Conservation (phyloP, 37 sponge, comb jelly and placozoan species). For the Beroe ovata region DNA sequence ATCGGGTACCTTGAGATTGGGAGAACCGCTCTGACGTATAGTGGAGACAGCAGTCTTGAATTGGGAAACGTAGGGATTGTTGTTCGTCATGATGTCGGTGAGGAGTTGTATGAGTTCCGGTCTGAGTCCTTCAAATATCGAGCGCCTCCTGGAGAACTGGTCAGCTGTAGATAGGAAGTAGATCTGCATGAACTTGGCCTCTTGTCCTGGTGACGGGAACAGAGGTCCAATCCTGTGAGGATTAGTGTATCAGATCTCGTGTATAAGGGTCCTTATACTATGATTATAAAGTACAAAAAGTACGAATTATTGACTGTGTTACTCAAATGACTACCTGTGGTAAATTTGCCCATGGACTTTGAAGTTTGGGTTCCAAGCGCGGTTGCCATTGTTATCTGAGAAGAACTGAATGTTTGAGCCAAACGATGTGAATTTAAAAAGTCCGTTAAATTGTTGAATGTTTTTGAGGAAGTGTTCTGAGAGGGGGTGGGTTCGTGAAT, state of each 20-base stretch:
- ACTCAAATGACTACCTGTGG: too few relatives aligned
- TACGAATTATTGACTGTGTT: too few relatives aligned
- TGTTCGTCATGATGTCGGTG: not conserved
- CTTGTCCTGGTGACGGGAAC: too few relatives aligned
- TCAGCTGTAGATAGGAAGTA: too few relatives aligned
- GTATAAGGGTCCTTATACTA: too few relatives aligned
- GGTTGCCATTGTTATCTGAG: not conserved
- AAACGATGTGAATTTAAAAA: not conserved
- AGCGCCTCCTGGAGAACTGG: too few relatives aligned
- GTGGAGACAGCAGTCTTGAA: not conserved
- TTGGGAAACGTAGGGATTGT: not conserved
- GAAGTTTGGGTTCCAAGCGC: not conserved
- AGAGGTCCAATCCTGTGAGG: too few relatives aligned
- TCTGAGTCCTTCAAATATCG: too few relatives aligned
- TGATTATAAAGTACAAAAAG: too few relatives aligned
- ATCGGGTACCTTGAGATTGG: slow-evolving; percentile 3
- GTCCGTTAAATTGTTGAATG: not conserved
- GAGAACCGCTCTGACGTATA: not conserved
- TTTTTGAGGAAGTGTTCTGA: not conserved
- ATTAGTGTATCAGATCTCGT: too few relatives aligned
- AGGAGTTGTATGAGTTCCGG: too few relatives aligned
- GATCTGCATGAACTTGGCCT: too few relatives aligned
- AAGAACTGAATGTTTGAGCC: not conserved
- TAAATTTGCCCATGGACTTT: not conserved
- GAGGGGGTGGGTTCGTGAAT: not conserved